These are phyloP conservation scores for Medauroidea extradentata DNA, from an alignment of 1,140 invertebrate species.

Conservation along the genomic window DNA sequence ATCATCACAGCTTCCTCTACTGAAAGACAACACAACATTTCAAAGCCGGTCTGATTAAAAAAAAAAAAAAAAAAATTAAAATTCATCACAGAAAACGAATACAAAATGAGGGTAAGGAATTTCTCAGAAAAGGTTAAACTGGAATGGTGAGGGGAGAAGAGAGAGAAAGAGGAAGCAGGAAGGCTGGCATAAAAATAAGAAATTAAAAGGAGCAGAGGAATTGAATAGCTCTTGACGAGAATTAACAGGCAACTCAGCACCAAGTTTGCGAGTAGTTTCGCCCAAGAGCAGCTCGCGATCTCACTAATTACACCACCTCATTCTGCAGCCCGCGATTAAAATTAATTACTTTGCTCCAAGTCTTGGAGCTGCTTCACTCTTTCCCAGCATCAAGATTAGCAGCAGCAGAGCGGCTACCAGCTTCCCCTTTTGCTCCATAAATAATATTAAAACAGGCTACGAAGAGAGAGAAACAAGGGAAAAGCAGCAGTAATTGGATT, in stretches of 20 bases:
- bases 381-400: too few relatives aligned
- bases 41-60: too few relatives aligned
- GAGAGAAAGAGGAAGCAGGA: neutral
- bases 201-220: too few relatives aligned
- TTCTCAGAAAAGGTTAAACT: neutral
- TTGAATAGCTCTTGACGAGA: too few relatives aligned
- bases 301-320: constrained; percentile 17
- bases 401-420: too few relatives aligned
- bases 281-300: constrained; percentile 6
- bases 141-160: neutral
- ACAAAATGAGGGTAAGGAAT: too few relatives aligned
- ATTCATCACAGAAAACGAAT: too few relatives aligned
- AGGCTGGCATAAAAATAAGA: neutral
- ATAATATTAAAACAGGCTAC: too few relatives aligned
- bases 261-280: constrained; percentile 8
- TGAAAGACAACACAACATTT: too few relatives aligned
- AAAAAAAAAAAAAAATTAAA: too few relatives aligned
- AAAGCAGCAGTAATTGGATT: constrained; percentile 8
- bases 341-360: constrained; percentile 18
- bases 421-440: too few relatives aligned
- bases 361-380: neutral
- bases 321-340: constrained; percentile 13
- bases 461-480: neutral
- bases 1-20: too few relatives aligned
- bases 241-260: neutral